Percentiles rank a stretch among this genome's conserved stretches.
These are phyloP conservation scores for Prochilodus magdalenae DNA, from an alignment of 2,113 vertebrate genomes.

Conservation along the genomic window DNA sequence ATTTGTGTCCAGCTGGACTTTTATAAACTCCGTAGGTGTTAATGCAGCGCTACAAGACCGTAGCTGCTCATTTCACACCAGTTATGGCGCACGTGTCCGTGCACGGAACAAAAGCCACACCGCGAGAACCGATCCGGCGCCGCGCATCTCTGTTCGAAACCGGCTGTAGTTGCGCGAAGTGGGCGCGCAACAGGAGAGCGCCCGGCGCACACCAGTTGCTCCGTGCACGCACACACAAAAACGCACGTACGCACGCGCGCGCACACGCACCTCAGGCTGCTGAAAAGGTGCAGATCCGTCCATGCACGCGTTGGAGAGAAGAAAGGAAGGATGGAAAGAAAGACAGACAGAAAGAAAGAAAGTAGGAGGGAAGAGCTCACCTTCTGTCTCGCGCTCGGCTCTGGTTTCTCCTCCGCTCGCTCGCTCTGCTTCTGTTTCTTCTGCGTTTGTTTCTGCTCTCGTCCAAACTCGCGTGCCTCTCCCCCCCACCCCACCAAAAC, in stretches of 20 bases:
- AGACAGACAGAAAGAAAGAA: neutral
- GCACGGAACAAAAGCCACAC: no score
- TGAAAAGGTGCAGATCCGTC: neutral
- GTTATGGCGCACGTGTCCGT: no score
- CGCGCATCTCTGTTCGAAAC: no score
- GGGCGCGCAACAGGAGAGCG: constrained; percentile 5
- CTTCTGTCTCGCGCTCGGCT: neutral
- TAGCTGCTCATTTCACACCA: neutral
- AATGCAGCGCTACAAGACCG: neutral
- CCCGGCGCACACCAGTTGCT: neutral
- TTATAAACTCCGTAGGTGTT: neutral
- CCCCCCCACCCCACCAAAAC: neutral
- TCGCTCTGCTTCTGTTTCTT: neutral
- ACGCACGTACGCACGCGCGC: neutral
- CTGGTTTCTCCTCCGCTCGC: no score
- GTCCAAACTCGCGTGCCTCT: neutral
- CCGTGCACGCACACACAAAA: neutral
- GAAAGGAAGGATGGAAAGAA: no score
- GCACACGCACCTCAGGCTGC: neutral
- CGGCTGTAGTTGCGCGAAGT: neutral
- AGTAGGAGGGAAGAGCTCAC: neutral
- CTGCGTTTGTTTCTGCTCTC: neutral
- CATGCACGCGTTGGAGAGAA: neutral
- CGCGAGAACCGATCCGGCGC: no score
- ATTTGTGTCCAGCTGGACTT: neutral